Evolutionary conservation across 2,113 vertebrate genomes (phyloP), one percentile per base, ranked within the genome.

Genomic region (Plecturocebus donacophilus): DNA sequence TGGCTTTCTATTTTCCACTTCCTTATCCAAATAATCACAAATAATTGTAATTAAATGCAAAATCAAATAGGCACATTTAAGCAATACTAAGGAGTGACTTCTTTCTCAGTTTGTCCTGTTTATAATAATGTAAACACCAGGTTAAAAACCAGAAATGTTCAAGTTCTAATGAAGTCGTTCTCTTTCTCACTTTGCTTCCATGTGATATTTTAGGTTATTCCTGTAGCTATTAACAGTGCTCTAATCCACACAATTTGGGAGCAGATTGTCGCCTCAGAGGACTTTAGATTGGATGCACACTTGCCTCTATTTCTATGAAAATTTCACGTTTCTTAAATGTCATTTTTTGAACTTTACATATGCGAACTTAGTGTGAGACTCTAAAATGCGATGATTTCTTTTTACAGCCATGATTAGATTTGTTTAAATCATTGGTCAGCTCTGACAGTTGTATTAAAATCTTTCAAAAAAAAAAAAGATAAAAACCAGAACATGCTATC

Each of bases 401-500:
- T 96, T 95, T 89, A 95, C 49, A 82, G 38, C 83, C 54, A 27
- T 75, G 95, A 86, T 95, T 93, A 91, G 45, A 84, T 97, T 96
- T 94, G 95, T 94, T 90, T 82, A 97, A 96, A 96, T 92, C 81
- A 95, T 61, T 91, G 84, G 92, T 93, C 90, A 86, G 97, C 86
- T 98, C 91, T 90, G 94, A 97, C 86, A 94, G 95, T 89, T 97
- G 96, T 97, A 98, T 98, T 97, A 97, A 97, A 98, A 98, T 97
- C 94, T 96, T 97, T 97, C 89, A 92, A 93, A 82, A 92, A 93
- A 81, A n/a, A 92, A 86, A 98, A 95, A 95, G 98, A 99, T 86
- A 97, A 97, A 98, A 99, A 98, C 98, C 99, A 99, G 99, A 98
- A 90, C 98, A 47, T 73, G 81, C 97, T 97, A 98, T 98, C 98